These are phyloP conservation scores for Acanthosepion lycidas DNA, from an alignment of 2,888 invertebrate genomes.

Conservation along the genomic window DNA sequence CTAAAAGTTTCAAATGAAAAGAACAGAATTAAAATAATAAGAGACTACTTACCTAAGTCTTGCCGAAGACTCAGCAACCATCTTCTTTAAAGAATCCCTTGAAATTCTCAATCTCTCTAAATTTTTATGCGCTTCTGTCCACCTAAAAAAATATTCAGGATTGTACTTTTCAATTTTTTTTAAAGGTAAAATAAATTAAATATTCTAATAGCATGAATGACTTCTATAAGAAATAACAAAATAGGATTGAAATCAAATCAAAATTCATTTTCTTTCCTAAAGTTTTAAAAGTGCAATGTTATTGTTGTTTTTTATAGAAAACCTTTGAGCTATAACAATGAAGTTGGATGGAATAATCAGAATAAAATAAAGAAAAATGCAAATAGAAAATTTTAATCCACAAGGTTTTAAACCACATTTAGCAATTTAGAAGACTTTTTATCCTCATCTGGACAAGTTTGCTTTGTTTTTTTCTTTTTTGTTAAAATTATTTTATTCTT, in stretches of 20 bases:
- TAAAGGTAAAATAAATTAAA: no score
- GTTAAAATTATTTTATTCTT: not conserved
- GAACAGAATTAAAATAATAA: not conserved
- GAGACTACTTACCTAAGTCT: conserved; percentile 66
- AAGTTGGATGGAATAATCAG: no score
- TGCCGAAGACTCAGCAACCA: conserved; percentile 70
- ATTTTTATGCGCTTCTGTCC: conserved; percentile 74
- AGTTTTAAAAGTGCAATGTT: not conserved
- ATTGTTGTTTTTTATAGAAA: not conserved
- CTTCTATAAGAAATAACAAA: no score
- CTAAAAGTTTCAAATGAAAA: not conserved
- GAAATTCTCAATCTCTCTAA: conserved; percentile 71
- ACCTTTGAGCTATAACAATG: no score
- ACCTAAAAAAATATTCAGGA: conserved; percentile 74
- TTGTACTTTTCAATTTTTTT: no score
- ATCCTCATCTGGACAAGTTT: no score
- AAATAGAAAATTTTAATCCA: not conserved
- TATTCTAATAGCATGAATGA: no score
- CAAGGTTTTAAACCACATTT: not conserved
- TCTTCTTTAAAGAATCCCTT: conserved; percentile 66
- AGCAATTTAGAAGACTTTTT: no score
- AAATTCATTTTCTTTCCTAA: not conserved
- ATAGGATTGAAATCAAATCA: not conserved
- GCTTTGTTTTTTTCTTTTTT: not conserved
- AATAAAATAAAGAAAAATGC: not conserved